Conservation (phyloP, 2,113 vertebrate genomes). For the Elachura formosa region DNA sequence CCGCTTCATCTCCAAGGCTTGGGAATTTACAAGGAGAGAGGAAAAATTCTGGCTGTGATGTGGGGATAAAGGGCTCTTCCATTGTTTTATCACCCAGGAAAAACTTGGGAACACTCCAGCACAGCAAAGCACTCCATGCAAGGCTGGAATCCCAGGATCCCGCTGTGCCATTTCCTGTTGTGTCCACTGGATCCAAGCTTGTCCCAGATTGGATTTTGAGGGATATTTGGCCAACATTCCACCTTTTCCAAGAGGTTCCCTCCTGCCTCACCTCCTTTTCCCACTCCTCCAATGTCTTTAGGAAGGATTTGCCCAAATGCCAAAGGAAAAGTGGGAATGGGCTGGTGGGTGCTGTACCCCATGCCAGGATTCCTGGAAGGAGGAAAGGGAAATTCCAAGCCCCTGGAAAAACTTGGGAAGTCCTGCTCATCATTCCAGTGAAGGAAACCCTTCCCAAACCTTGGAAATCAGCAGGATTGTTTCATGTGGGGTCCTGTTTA, state of each 20-base stretch:
- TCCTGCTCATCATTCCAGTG: background rate
- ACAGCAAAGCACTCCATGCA: conserved; percentile 29
- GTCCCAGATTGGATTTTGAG: background rate
- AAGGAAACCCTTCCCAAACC: rapidly evolving
- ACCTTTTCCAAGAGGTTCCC: rapidly evolving
- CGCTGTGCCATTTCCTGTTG: rapidly evolving
- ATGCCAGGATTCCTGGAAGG: background rate
- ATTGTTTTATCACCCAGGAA: background rate
- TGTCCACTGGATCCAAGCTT: rapidly evolving
- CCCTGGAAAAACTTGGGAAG: background rate
- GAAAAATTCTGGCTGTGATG: background rate
- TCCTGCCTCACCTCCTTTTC: background rate
- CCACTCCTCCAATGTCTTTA: background rate
- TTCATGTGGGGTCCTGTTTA: background rate
- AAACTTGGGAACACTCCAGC: background rate
- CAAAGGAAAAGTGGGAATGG: background rate
- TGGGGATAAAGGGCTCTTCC: background rate
- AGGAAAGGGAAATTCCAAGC: background rate
- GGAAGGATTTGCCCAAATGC: background rate
- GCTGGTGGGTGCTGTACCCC: rapidly evolving
- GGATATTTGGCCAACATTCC: background rate
- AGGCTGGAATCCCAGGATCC: background rate
- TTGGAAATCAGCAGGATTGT: background rate
- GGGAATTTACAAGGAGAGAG: background rate
- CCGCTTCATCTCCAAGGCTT: conserved; percentile 58